Evolutionary conservation across 2,113 vertebrate species (phyloP), one percentile per base, ranked within the genome.

Genomic region (Psephotus haematonotus): DNA sequence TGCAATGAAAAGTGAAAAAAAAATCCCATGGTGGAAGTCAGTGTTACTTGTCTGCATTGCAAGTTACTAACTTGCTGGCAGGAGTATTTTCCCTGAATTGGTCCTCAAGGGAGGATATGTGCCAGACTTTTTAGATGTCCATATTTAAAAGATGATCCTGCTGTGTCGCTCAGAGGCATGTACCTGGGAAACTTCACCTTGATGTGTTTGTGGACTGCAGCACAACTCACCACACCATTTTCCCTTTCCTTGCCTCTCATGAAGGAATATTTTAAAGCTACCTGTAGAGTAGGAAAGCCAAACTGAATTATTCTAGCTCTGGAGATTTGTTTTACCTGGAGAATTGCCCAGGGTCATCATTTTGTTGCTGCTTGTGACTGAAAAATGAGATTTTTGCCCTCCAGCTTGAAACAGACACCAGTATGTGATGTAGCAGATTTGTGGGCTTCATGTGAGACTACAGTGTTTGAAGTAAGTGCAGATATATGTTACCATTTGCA

Each of bases 401-500:
- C 13, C n/a, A 74, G 10, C 19, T 74, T 31, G 37, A 53, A 82
- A 77, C 2, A 31, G 37, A 19, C 37, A 70, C 31, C 53, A 59
- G 64, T 57, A 72, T 14, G 11, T 82, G 13, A 53, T 67, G 25
- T 63, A 78, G 46, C n/a, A 37, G 31, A 49, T 72, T 72, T 92
- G 37, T 70, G 71, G 76, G 31, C 33, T 47, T 74, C 13, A 57
- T 68, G 24, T 44, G 60, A 67, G 29, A 17, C 3, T 3, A 35
- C 47, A 63, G 23, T n/a, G 37, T 50, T 88, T 50, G 60, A 86
- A 31, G 20, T 69, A 82, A 95, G 33, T 75, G 62, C 46, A 75
- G 59, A 31, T 37, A 49, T 5, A 3, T 20, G 25, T 43, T 67
- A 41, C 0, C 0, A 0, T 49, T 90, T 67, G 17, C 64, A 71